Evolutionary conservation across 1,140 invertebrate species (phyloP), one percentile per base, ranked within the genome.

Genomic region (Argopecten irradians): DNA sequence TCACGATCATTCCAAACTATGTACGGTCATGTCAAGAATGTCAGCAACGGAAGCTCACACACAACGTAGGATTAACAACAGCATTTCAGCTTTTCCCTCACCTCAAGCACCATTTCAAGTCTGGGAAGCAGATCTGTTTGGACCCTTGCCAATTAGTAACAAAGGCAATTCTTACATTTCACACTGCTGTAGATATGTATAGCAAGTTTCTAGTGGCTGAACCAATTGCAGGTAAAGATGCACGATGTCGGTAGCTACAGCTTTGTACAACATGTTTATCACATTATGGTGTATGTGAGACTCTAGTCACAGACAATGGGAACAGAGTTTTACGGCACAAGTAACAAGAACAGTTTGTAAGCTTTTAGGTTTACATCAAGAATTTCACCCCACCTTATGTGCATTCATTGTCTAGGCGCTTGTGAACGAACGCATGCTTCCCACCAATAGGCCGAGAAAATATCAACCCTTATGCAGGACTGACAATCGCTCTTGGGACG

Each of bases 321-420:
- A n/a, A 35, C 84, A 32, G 87, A 88, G 19, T 82, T n/a, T 82
- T 82, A 43, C n/a, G 33, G 41, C 43, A 32, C 22, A 89, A n/a
- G 82, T 89, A 34, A 55, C 88, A 8, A 71, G 43, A 34, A 39
- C 71, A 46, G 84, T 89, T 16, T 89, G 85, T 86, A 71, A 83
- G 33, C 11, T 89, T 5, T 34, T 85, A 28, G 83, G 86, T 5
- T 46, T 89, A 32, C 11, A 28, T 3, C 86, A 87, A 28, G 34
- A 89, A n/a, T 14, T 89, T 34, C 28, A 87, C 86, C 16, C 89
- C 89, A 8, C 46, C 82, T 41, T 89, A 82, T 32, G 35, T 41
- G 7, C 89, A 89, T 46, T n/a, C 89, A 89, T 34, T 89, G 89
- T 34, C 33, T 89, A 55, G 88, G 88, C 7, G 85, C 88, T 71